Percentiles rank a stretch among this genome's conserved stretches.
Conservation (phyloP, 1,140 invertebrate species). For the Leguminivora glycinivorella region DNA sequence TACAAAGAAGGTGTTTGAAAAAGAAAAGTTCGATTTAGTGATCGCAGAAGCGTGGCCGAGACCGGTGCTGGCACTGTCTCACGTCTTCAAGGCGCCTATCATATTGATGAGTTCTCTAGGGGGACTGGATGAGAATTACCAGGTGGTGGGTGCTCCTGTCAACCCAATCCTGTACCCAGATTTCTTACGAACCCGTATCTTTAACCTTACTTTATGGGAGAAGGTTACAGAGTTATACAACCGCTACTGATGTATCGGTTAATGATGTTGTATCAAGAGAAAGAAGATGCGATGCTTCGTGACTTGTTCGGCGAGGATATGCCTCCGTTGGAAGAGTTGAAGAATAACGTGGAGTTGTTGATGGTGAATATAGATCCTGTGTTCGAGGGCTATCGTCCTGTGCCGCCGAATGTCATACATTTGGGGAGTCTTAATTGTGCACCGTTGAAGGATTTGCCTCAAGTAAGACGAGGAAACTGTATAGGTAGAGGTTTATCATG, state of each 20-base stretch:
- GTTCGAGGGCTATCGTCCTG: not conserved
- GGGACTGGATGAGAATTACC: not conserved
- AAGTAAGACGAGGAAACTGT: too few relatives aligned
- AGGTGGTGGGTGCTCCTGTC: not conserved
- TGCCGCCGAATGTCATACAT: conserved; percentile 47
- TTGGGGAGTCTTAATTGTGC: conserved; percentile 66
- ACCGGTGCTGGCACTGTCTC: not conserved
- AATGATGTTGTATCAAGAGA: not conserved
- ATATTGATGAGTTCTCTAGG: conserved; percentile 11
- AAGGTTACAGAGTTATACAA: not conserved
- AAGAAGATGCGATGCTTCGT: not conserved
- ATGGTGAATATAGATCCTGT: not conserved
- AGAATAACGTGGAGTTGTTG: not conserved
- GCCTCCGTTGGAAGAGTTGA: not conserved
- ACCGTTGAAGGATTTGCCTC: conserved; percentile 46
- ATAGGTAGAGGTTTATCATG: too few relatives aligned
- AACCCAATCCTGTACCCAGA: not conserved
- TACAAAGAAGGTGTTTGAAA: conserved; percentile 2
- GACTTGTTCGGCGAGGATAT: not conserved
- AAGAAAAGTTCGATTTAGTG: conserved; percentile 23
- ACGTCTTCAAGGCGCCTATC: conserved; percentile 16
- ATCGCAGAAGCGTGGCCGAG: not conserved
- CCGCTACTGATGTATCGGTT: not conserved
- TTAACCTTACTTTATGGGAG: conserved; percentile 25
- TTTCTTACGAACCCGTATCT: not conserved